Conservation (phyloP, 2,888 invertebrate species). For the Perdita meconis region DNA sequence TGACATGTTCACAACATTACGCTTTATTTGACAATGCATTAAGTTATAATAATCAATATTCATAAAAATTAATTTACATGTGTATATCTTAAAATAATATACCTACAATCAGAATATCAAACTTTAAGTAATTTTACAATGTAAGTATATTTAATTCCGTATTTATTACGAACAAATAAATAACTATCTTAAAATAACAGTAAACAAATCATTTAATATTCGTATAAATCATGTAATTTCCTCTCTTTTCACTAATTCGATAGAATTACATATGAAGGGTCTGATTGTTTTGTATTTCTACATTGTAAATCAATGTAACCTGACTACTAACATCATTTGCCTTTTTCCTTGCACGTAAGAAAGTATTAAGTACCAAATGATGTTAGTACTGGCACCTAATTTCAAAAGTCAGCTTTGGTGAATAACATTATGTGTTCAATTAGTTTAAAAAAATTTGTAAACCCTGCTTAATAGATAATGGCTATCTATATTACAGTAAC, state of each 20-base stretch:
- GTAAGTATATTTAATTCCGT: constrained; percentile 44
- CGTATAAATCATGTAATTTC: constrained; percentile 41
- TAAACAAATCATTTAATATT: constrained; percentile 50
- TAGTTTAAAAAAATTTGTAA: constrained; percentile 72
- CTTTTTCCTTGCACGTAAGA: constrained; percentile 15
- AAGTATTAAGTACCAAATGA: constrained; percentile 43
- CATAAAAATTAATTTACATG: constrained; percentile 74
- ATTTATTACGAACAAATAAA: constrained; percentile 55
- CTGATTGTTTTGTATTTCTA: constrained; percentile 59
- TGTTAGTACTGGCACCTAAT: constrained; percentile 50
- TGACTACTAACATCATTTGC: constrained; percentile 43
- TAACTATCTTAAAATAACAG: constrained; percentile 54
- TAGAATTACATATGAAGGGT: constrained; percentile 44
- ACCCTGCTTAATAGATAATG: constrained; percentile 70
- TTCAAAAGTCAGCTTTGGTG: constrained; percentile 55
- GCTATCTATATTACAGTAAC: constrained; percentile 69
- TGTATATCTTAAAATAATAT: constrained; percentile 54
- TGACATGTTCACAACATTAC: constrained; percentile 69
- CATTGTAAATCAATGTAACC: constrained; percentile 39
- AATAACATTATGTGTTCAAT: constrained; percentile 59
- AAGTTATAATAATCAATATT: constrained; percentile 72
- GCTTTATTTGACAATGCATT: constrained; percentile 76
- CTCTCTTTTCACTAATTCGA: constrained; percentile 25
- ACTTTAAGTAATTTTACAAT: constrained; percentile 55
- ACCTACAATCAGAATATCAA: constrained; percentile 54